Evolutionary conservation across 1,140 invertebrate species (phyloP).

Genomic region (Pentalonia nigronervosa): DNA sequence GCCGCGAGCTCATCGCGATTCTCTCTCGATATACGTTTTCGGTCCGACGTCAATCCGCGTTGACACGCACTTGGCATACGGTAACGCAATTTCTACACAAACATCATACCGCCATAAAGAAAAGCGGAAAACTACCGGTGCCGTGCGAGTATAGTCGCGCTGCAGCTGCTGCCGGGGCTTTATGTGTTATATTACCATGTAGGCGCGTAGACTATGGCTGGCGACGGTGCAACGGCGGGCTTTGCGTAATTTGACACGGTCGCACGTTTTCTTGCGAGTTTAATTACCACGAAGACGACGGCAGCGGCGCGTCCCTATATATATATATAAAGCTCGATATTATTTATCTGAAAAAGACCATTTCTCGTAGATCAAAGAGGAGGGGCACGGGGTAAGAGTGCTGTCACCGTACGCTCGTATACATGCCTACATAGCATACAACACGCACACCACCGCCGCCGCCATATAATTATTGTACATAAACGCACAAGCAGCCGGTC

Average conservation of each 20-base stretch:
- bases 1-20: not conserved
- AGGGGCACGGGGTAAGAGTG: not conserved
- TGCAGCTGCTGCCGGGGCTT: not conserved
- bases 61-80: no score
- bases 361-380: constrained; percentile 7
- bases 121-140: not conserved
- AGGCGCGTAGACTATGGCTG: not conserved
- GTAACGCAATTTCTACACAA: no score
- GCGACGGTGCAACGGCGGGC: not conserved
- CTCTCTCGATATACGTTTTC: not conserved
- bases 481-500: not conserved
- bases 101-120: no score
- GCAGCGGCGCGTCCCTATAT: not conserved
- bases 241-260: not conserved
- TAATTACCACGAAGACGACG: not conserved
- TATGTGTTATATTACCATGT: not conserved
- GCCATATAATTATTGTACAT: not conserved
- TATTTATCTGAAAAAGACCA: not conserved
- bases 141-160: not conserved
- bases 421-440: not conserved
- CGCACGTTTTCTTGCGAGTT: not conserved
- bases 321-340: not conserved
- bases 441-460: not conserved
- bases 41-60: not conserved
- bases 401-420: not conserved